Evolutionary conservation across 2,113 vertebrate genomes (phyloP).

Genomic region (Eurystomus gularis): DNA sequence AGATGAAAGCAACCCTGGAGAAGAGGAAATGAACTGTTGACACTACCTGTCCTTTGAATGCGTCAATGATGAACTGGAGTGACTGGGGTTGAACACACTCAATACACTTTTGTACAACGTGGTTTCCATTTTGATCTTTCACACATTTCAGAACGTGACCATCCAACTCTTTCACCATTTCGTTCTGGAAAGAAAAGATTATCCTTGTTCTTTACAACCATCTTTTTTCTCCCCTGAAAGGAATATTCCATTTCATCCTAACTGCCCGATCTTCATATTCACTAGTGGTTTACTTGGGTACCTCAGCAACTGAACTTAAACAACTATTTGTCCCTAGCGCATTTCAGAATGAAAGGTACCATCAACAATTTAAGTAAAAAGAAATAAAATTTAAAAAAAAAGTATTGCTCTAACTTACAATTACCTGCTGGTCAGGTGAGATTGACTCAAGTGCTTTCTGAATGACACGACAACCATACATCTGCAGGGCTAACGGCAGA

Average conservation of each 20-base stretch:
- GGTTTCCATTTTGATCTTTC: conserved; percentile 97
- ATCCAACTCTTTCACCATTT: conserved; percentile 94
- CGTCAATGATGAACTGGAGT: conserved; percentile 94
- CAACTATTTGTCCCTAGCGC: not conserved
- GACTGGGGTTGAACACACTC: conserved; percentile 96
- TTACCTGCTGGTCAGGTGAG: conserved; percentile 98
- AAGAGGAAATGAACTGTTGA: not conserved
- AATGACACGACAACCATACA: conserved; percentile 97
- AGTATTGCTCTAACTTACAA: conserved; percentile 87
- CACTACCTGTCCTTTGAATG: conserved; percentile 93
- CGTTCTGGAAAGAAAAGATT: conserved; percentile 78
- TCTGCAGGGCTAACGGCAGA: conserved; percentile 91
- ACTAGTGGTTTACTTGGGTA: not conserved
- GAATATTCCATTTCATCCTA: not conserved
- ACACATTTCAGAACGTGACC: conserved; percentile 97
- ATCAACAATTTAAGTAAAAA: not conserved
- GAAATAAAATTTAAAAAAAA: not conserved
- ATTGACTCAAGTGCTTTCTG: conserved; percentile 97
- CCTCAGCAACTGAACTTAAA: not conserved
- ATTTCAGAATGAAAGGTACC: not conserved
- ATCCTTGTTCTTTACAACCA: not conserved
- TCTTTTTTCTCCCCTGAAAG: not conserved
- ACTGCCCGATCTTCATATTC: not conserved
- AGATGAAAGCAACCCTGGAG: not conserved
- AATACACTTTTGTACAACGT: conserved; percentile 97